Percentiles rank a stretch among this genome's conserved stretches.
Evolutionary conservation across 2,113 vertebrate species (phyloP).

Genomic region (Pipa parva): DNA sequence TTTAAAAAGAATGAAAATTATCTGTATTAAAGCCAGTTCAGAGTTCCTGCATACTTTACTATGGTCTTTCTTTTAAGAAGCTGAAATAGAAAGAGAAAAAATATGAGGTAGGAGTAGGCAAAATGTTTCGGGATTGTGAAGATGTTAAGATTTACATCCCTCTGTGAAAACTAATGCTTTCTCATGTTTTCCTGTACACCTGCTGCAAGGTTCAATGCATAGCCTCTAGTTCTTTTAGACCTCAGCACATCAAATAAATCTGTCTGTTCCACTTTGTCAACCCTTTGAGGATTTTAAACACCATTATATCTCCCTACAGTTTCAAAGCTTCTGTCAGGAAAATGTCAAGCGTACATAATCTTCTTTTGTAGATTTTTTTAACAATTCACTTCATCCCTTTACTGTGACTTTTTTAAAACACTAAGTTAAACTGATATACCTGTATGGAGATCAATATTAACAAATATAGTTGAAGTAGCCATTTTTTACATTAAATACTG

Average conservation of each 20-base stretch:
- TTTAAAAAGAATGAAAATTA: not conserved
- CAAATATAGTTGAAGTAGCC: not conserved
- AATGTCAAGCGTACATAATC: conserved; percentile 32
- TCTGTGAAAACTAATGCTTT: not conserved
- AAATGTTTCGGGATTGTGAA: not conserved
- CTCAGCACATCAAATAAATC: conserved; percentile 28
- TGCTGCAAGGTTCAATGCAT: conserved; percentile 2
- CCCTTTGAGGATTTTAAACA: conserved; percentile 28
- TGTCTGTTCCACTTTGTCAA: conserved; percentile 39
- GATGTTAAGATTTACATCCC: not conserved
- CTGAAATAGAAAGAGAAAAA: not conserved
- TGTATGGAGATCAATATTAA: not conserved
- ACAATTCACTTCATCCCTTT: conserved; percentile 29
- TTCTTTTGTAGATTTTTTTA: conserved; percentile 24
- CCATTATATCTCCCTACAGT: conserved; percentile 21
- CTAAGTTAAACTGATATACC: conserved; percentile 2
- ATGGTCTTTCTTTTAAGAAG: not conserved
- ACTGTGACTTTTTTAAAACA: conserved; percentile 18
- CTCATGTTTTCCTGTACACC: conserved; percentile 1
- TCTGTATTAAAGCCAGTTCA: not conserved
- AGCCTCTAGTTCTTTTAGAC: conserved; percentile 18
- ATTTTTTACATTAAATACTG: not conserved
- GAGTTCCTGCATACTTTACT: not conserved
- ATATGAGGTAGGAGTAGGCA: not conserved
- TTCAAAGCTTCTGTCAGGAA: conserved; percentile 22